These are phyloP conservation scores for Zaprionus gabonicus DNA, from an alignment of 1,140 invertebrate genomes.

Conservation along the genomic window DNA sequence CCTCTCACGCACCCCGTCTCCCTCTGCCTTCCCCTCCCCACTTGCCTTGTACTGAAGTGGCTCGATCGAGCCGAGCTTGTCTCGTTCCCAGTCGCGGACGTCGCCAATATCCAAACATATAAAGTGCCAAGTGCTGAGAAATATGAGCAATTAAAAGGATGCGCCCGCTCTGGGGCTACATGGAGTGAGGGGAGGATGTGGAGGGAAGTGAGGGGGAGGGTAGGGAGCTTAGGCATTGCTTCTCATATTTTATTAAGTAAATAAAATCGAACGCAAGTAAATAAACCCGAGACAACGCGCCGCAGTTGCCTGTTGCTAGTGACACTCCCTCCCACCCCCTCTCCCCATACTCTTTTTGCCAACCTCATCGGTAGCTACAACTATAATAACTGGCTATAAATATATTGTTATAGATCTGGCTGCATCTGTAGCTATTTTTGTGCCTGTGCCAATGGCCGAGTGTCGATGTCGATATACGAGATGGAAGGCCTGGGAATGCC, in stretches of 20 bases:
- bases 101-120: slow-evolving; percentile 64
- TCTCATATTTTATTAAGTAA: slow-evolving; percentile 58
- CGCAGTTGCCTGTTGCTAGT: slow-evolving; percentile 14
- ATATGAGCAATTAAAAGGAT: slow-evolving; percentile 74
- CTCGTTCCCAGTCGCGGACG: slow-evolving; percentile 53
- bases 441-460: not conserved
- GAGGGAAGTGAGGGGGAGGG: not conserved
- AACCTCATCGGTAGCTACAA: too few relatives aligned
- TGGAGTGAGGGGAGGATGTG: not conserved
- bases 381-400: not conserved
- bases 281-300: slow-evolving; percentile 48
- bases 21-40: not conserved
- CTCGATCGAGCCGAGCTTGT: slow-evolving; percentile 18
- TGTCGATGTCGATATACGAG: slow-evolving; percentile 2
- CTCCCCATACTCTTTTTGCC: too few relatives aligned
- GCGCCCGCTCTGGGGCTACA: slow-evolving; percentile 24
- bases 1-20: slow-evolving; percentile 55
- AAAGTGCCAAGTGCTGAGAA: slow-evolving; percentile 58
- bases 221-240: not conserved
- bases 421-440: not conserved
- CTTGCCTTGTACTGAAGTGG: slow-evolving; percentile 36
- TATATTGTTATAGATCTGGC: not conserved
- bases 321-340: not conserved
- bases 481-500: not conserved
- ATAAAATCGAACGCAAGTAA: slow-evolving; percentile 69